Conservation (phyloP, 2,797 vertebrate species). For the Cyprinodon diabolis region DNA sequence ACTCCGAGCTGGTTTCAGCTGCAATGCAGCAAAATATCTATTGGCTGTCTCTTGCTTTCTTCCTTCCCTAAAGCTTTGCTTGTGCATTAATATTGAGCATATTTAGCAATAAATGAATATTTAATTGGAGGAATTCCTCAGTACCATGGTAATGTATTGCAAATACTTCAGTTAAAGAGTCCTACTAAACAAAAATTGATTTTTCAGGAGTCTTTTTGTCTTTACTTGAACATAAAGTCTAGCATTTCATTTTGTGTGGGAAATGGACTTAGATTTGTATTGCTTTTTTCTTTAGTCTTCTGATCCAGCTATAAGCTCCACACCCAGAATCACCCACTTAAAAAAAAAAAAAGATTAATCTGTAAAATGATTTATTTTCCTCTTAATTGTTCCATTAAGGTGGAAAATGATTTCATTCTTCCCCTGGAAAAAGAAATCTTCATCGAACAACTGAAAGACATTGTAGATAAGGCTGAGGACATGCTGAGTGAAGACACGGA, state of each 20-base stretch:
- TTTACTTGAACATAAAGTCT: neutral
- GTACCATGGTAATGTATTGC: neutral
- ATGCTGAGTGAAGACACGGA: slow-evolving; percentile 95
- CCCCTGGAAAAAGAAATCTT: slow-evolving; percentile 94
- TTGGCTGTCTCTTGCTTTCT: slow-evolving; percentile 18
- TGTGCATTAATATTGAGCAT: slow-evolving; percentile 21
- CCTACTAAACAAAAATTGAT: neutral
- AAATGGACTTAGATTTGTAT: neutral
- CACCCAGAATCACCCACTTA: neutral
- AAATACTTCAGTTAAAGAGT: slow-evolving; percentile 14
- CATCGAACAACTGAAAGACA: slow-evolving; percentile 97
- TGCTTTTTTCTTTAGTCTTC: neutral
- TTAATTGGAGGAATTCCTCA: slow-evolving; percentile 15
- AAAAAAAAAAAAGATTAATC: neutral
- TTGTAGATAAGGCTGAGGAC: slow-evolving; percentile 98
- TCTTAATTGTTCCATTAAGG: slow-evolving; percentile 73
- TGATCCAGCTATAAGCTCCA: neutral
- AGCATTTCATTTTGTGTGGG: slow-evolving; percentile 3
- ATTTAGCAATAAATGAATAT: slow-evolving; percentile 35
- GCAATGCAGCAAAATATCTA: slow-evolving; percentile 64
- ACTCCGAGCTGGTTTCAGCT: slow-evolving; percentile 47
- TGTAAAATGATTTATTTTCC: neutral
- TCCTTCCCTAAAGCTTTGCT: slow-evolving; percentile 18
- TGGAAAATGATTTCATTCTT: slow-evolving; percentile 97
- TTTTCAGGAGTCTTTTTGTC: neutral